Evolutionary conservation across 2,888 invertebrate genomes (phyloP).

Genomic region (Thelaira solivaga): DNA sequence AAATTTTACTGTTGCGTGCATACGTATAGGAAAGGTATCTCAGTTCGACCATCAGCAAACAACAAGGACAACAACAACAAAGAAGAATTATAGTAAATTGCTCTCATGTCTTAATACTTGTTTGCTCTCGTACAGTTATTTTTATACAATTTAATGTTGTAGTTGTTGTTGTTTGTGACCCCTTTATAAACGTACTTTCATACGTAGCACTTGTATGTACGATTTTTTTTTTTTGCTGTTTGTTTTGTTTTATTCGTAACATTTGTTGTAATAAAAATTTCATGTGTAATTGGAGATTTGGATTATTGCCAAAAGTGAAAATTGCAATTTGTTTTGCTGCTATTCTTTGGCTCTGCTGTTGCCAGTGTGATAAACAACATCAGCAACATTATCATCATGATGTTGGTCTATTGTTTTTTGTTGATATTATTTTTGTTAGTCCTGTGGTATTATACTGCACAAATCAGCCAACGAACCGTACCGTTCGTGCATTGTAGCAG

Average conservation of each 20-base stretch:
- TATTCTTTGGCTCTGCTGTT: constrained; percentile 18
- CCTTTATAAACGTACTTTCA: constrained; percentile 1
- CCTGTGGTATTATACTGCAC: constrained; percentile 32
- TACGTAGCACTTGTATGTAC: no score
- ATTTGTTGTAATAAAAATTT: constrained; percentile 64
- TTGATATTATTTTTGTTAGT: constrained; percentile 14
- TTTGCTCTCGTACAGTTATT: constrained; percentile 13
- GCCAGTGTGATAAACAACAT: constrained; percentile 31
- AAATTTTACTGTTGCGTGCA: constrained; percentile 2
- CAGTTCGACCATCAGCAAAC: constrained; percentile 23
- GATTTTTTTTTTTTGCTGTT: no score
- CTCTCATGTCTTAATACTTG: constrained; percentile 42
- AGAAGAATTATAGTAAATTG: constrained; percentile 43
- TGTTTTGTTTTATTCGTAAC: constrained; percentile 41
- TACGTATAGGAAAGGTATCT: not conserved
- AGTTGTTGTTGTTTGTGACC: constrained; percentile 20
- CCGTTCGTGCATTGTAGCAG: not conserved
- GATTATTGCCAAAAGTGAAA: constrained; percentile 64
- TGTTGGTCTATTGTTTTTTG: constrained; percentile 19
- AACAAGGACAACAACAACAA: constrained; percentile 30
- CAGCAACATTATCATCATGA: constrained; percentile 33
- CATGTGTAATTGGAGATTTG: constrained; percentile 64
- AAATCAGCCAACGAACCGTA: constrained; percentile 22
- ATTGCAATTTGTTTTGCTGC: constrained; percentile 62
- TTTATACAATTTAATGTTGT: not conserved